Base-by-base conservation (phyloP, 1,140 invertebrate genomes). In the Penaeus chinensis region DNA sequence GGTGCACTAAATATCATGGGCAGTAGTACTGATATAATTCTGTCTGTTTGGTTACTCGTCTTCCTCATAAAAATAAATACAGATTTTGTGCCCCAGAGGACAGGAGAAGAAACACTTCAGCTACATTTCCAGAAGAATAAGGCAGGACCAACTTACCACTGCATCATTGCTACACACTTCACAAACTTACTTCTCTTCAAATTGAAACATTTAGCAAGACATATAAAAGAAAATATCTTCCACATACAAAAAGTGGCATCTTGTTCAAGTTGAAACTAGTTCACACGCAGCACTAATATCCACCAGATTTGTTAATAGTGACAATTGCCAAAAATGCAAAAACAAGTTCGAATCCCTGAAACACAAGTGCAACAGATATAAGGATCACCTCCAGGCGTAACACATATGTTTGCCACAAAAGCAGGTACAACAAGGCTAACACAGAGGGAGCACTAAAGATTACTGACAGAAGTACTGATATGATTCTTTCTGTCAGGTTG, bases 351-450 rank as follows among this genome's bases (percentile, higher is more conserved):
- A 66, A 32, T 24, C 65, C 80, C 74, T 87, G 78, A 82, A 87
- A 78, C 66, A 61, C 37, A 20, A 87, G 69, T 18, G n/a, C 69
- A 77, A 87, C 24, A 37, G 86, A 62, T 47, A 83, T 54, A 19
- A 87, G 20, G 42, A 87, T 77, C 27, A 87, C 80, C 54, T 87
- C 86, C 18, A 87, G 22, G 42, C 80, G 54, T 47, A 87, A 54
- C 10, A 87, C 86, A 66, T 87, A 87, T 2, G 86, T 87, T 69
- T 87, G 86, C 86, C 86, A 87, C 22, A 87, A n/a, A 19, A 87
- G 74, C 32, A 87, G 19, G 54, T 87, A 87, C 7, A 87, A 63
- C 27, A 87, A 32, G 54, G 86, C 86, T 65, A 87, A 71, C 10
- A 87, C 80, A 63, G 79, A 87, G 18, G 86, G 86, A n/a, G 86